Evolutionary conservation across 2,888 invertebrate genomes (phyloP).

Genomic region (Phasia obesa): DNA sequence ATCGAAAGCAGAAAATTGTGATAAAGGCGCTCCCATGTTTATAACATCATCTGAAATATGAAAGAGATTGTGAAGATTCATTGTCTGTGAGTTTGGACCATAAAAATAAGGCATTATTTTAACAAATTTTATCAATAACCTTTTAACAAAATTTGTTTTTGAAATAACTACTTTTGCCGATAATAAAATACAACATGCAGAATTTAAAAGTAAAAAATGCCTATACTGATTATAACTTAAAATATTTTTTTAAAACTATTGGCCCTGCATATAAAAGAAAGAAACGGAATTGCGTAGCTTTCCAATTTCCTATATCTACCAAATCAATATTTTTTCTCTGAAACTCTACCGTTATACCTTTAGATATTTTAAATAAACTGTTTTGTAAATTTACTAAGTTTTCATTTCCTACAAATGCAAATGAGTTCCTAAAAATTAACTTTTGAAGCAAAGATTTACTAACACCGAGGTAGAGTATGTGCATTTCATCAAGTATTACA

Average conservation of each 20-base stretch:
- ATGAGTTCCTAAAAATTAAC: neutral
- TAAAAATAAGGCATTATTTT: conserved; percentile 9
- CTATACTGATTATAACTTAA: neutral
- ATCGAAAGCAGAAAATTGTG: conserved; percentile 6
- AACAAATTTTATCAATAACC: neutral
- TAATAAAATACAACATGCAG: neutral
- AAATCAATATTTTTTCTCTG: neutral
- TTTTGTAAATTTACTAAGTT: neutral
- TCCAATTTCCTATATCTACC: neutral
- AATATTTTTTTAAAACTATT: neutral
- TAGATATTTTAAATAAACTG: neutral
- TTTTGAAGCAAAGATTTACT: neutral
- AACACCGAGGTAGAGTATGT: neutral
- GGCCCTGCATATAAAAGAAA: too few species aligned
- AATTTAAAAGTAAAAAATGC: conserved; percentile 1
- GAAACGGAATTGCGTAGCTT: neutral
- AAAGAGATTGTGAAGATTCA: conserved; percentile 9
- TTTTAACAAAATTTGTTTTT: neutral
- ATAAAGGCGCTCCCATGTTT: neutral
- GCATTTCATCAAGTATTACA: conserved; percentile 4
- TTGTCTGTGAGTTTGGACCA: neutral
- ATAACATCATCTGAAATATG: conserved; percentile 4
- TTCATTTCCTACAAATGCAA: neutral
- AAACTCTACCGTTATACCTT: neutral
- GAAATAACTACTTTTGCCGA: neutral